phyloP scores from a whole-genome alignment of 2,888 invertebrate genomes.

The Nipponacmea schrenckii region DNA sequence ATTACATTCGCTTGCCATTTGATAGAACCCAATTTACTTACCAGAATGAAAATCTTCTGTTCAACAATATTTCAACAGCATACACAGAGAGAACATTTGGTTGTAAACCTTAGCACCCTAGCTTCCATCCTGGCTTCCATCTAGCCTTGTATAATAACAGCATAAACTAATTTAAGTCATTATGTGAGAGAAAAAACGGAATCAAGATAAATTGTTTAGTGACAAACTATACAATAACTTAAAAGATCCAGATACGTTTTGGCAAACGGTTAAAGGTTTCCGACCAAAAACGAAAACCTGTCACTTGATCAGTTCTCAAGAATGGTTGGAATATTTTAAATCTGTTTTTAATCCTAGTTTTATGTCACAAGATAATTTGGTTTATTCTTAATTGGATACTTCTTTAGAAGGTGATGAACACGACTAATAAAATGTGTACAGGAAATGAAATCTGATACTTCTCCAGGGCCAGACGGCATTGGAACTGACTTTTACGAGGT shows the following conservation, averaged over 20 bases:
- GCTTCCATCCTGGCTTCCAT: too few relatives aligned
- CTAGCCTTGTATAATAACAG: not conserved
- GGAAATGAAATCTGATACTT: not conserved
- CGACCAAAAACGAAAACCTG: not conserved
- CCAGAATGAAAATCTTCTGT: too few relatives aligned
- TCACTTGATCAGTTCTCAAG: not conserved
- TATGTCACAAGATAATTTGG: not conserved
- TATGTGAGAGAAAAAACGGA: not conserved
- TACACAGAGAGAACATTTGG: too few relatives aligned
- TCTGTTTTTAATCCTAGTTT: not conserved
- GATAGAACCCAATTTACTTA: too few relatives aligned
- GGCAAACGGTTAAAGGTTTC: not conserved
- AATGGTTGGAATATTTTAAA: not conserved
- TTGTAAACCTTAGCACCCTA: too few relatives aligned
- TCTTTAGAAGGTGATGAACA: not conserved
- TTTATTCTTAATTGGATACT: not conserved
- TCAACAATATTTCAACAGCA: too few relatives aligned
- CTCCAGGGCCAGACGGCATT: not conserved
- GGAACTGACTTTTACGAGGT: not conserved
- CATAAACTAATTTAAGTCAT: not conserved
- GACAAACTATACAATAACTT: conserved; percentile 3
- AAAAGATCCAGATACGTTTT: too few relatives aligned
- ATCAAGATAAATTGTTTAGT: not conserved
- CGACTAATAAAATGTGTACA: not conserved
- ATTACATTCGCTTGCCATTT: too few relatives aligned